Evolutionary conservation across 2,888 invertebrate genomes (phyloP).

Genomic region (Hanleya hanleyi): DNA sequence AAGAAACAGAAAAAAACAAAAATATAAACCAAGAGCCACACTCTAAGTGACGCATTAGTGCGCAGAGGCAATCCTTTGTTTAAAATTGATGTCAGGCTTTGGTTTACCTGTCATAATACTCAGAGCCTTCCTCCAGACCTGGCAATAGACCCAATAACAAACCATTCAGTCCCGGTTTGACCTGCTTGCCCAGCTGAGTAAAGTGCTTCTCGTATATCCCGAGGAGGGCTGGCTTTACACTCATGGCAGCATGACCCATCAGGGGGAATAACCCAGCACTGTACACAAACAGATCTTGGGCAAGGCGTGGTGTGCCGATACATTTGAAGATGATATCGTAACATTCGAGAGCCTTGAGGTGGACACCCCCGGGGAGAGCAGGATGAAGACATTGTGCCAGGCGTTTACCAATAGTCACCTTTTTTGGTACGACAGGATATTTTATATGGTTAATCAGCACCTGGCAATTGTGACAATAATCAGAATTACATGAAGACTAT

Average conservation of each 20-base stretch:
- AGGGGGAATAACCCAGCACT: slow-evolving; percentile 88
- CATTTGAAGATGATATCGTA: slow-evolving; percentile 93
- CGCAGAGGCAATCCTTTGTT: too few relatives aligned
- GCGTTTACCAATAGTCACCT: slow-evolving; percentile 91
- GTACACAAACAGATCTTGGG: slow-evolving; percentile 88
- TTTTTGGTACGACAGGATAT: slow-evolving; percentile 88
- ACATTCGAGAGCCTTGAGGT: slow-evolving; percentile 91
- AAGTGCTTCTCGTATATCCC: slow-evolving; percentile 90
- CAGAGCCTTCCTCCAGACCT: slow-evolving; percentile 90
- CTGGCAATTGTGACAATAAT: slow-evolving; percentile 74
- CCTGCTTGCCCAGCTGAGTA: slow-evolving; percentile 84
- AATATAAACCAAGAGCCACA: too few relatives aligned
- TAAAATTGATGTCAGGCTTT: too few relatives aligned
- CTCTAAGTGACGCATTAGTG: too few relatives aligned
- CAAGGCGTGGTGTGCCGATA: slow-evolving; percentile 85
- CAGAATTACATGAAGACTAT: neutral
- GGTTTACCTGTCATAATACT: slow-evolving; percentile 83
- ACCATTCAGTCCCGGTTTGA: slow-evolving; percentile 88
- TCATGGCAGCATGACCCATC: slow-evolving; percentile 90
- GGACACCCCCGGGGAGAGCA: slow-evolving; percentile 91
- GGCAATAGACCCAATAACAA: slow-evolving; percentile 90
- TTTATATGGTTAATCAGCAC: slow-evolving; percentile 86
- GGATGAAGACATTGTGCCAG: slow-evolving; percentile 96
- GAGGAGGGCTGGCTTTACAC: slow-evolving; percentile 86
- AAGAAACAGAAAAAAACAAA: too few relatives aligned